A percentile compares a stretch with the other conserved stretches of the same genome.
These are phyloP conservation scores for Eurypyga helias DNA, from an alignment of 2,113 vertebrate genomes.

Conservation along the genomic window DNA sequence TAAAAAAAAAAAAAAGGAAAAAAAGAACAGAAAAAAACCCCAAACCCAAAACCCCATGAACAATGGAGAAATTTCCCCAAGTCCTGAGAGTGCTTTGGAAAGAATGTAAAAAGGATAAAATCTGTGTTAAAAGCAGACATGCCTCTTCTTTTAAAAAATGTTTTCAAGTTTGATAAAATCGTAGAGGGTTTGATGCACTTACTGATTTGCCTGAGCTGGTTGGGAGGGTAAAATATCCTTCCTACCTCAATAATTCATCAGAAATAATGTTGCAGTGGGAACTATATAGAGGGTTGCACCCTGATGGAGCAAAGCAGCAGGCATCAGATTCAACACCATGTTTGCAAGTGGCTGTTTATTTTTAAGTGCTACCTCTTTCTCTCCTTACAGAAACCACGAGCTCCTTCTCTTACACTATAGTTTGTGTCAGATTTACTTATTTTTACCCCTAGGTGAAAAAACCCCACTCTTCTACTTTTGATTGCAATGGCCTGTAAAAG, in stretches of 20 bases:
- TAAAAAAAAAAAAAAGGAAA: neutral
- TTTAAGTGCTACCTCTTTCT: neutral
- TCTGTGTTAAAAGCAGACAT: constrained; percentile 14
- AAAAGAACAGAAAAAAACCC: too few relatives aligned
- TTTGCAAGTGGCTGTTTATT: neutral
- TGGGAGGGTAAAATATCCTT: neutral
- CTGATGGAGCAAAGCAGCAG: neutral
- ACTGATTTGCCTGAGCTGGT: neutral
- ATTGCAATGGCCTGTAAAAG: neutral
- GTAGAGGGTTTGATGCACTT: constrained; percentile 11
- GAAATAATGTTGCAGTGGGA: constrained; percentile 17
- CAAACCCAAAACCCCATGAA: neutral
- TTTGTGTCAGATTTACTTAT: neutral
- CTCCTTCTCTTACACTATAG: neutral
- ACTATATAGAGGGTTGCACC: neutral
- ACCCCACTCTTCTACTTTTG: neutral
- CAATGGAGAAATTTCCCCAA: neutral
- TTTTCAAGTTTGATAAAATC: neutral
- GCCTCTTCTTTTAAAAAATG: neutral
- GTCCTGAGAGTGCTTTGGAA: neutral
- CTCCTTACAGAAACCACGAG: neutral
- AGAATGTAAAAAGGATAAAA: neutral
- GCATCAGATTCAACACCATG: neutral
- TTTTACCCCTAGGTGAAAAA: neutral
- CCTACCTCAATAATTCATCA: constrained; percentile 52